Conservation (phyloP, 2,888 invertebrate species). For the Limulus polyphemus region DNA sequence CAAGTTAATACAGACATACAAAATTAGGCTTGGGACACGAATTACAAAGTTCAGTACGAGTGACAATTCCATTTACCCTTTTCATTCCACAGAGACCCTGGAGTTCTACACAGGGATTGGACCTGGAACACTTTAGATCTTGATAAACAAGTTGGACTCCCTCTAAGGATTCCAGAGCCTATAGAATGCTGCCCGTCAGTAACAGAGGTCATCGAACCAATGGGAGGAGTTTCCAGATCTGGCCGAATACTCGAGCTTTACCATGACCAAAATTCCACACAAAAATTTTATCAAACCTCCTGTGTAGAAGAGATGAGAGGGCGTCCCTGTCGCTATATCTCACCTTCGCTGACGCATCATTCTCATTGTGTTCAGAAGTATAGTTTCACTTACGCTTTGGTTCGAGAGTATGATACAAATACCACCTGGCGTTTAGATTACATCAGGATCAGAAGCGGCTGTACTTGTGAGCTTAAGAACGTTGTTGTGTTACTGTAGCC, state of each 20-base stretch:
- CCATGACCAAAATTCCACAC: conserved; percentile 46
- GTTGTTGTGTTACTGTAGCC: too few species aligned
- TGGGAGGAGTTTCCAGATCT: conserved; percentile 59
- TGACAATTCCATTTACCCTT: too few species aligned
- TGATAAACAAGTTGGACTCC: too few species aligned
- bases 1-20: too few species aligned
- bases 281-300: conserved; percentile 60
- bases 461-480: conserved; percentile 52
- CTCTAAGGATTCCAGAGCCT: not conserved
- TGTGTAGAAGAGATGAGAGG: conserved; percentile 57
- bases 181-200: conserved; percentile 67
- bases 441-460: conserved; percentile 67
- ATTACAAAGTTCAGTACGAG: too few species aligned
- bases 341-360: conserved; percentile 41
- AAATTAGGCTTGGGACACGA: too few species aligned
- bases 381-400: conserved; percentile 69
- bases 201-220: conserved; percentile 60
- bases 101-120: conserved; percentile 5
- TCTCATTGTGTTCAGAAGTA: conserved; percentile 72
- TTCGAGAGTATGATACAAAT: conserved; percentile 48
- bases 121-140: conserved; percentile 7
- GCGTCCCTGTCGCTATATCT: conserved; percentile 59
- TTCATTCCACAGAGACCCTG: too few species aligned
- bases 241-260: conserved; percentile 52
- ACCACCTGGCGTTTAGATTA: conserved; percentile 61